Conservation (phyloP, 2,797 vertebrate genomes). For the Amazona ochrocephala region DNA sequence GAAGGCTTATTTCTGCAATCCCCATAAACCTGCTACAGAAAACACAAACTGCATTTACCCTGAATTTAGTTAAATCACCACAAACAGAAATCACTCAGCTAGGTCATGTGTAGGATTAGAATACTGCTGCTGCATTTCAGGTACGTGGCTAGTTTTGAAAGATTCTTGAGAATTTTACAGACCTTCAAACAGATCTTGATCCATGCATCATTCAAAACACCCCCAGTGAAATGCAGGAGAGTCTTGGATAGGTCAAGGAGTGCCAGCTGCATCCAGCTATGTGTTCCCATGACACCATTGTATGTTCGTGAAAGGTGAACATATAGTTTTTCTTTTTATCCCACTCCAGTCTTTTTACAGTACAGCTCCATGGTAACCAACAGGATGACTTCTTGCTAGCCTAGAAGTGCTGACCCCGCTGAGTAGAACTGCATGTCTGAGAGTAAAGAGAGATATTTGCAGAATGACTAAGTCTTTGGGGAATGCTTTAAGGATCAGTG, state of each 20-base stretch:
- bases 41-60: slow-evolving; percentile 55
- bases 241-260: background rate
- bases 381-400: background rate
- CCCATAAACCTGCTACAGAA: slow-evolving; percentile 70
- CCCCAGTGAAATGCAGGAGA: background rate
- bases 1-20: slow-evolving; percentile 76
- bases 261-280: background rate
- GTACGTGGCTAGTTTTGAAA: background rate
- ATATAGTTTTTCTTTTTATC: background rate
- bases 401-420: background rate
- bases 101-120: background rate
- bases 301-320: background rate
- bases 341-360: background rate
- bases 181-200: background rate
- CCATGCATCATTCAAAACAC: background rate
- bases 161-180: background rate
- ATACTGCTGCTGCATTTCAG: background rate
- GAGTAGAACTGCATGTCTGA: background rate
- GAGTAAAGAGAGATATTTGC: background rate
- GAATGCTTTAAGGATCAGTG: background rate
- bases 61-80: slow-evolving; percentile 20
- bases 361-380: background rate
- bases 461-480: background rate
- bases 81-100: slow-evolving; percentile 12
- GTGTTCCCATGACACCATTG: background rate